A percentile compares a stretch with the other conserved stretches of the same genome.
Evolutionary conservation across 2,113 vertebrate species (phyloP).

Genomic region (Indicator maculatus): DNA sequence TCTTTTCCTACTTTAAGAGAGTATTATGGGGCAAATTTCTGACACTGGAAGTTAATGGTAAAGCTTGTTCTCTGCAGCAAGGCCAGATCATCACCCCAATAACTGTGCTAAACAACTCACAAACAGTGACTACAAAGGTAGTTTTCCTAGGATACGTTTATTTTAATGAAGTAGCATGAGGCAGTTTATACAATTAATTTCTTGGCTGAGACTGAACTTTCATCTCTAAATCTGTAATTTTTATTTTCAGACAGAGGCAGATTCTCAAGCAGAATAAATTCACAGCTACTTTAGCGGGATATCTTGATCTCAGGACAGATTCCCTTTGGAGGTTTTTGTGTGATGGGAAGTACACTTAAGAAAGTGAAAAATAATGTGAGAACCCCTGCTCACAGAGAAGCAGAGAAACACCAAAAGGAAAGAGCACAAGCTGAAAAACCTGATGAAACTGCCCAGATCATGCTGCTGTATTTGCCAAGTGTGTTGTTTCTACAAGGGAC

Average conservation of each 20-base stretch:
- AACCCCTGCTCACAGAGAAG: neutral
- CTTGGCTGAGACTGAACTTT: neutral
- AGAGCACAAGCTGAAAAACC: neutral
- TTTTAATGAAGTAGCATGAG: neutral
- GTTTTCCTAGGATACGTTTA: neutral
- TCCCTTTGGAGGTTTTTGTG: neutral
- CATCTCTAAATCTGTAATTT: neutral
- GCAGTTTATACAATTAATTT: neutral
- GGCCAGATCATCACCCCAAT: neutral
- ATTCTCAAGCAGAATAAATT: neutral
- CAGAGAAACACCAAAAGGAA: neutral
- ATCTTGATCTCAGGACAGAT: neutral
- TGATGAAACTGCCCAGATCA: neutral
- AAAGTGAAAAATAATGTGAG: accelerated
- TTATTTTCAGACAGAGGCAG: neutral
- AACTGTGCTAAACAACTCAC: neutral
- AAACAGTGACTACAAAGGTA: neutral
- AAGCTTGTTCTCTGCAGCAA: neutral
- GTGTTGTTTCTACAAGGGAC: accelerated
- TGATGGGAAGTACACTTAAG: neutral
- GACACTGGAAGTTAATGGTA: neutral
- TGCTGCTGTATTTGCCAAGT: neutral
- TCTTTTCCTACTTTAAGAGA: neutral
- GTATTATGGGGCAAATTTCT: neutral
- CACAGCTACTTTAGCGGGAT: neutral